These are phyloP conservation scores for Rana temporaria DNA, from an alignment of 2,113 vertebrate genomes.

Conservation along the genomic window DNA sequence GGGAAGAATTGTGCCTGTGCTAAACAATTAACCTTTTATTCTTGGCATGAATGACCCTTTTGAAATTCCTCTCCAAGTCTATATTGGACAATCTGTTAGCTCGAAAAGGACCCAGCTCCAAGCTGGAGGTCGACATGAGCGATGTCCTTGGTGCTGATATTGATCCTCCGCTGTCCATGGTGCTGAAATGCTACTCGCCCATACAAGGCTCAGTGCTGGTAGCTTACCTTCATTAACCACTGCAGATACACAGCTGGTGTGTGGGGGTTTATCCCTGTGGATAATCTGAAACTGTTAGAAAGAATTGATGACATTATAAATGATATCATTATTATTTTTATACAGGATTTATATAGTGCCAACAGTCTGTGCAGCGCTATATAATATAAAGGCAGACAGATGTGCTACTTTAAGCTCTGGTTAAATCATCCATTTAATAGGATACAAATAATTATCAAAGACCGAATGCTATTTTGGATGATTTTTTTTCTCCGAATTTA, in stretches of 20 bases:
- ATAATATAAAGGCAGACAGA: too few species aligned
- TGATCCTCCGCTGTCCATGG: slow-evolving; percentile 7
- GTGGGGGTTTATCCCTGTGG: too few species aligned
- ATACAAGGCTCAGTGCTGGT: not conserved
- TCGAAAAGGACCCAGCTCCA: not conserved
- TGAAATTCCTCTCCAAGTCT: not conserved
- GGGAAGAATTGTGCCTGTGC: not conserved
- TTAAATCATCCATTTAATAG: not conserved
- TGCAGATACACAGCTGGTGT: not conserved
- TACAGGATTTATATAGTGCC: too few species aligned
- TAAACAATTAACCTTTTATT: not conserved
- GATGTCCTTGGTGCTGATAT: slow-evolving; percentile 20
- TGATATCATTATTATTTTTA: too few species aligned
- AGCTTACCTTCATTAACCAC: not conserved
- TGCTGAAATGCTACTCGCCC: slow-evolving; percentile 18
- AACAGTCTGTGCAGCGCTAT: too few species aligned
- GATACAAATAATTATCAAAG: not conserved
- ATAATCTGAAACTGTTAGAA: not conserved
- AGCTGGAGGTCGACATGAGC: not conserved
- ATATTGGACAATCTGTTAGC: not conserved
- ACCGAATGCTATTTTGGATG: too few species aligned
- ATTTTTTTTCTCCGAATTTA: too few species aligned
- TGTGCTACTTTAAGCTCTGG: not conserved
- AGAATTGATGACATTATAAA: too few species aligned
- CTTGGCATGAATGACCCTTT: slow-evolving; percentile 4